phyloP scores from a whole-genome alignment of 1,140 invertebrate genomes.

The Archegozetes longisetosus region DNA sequence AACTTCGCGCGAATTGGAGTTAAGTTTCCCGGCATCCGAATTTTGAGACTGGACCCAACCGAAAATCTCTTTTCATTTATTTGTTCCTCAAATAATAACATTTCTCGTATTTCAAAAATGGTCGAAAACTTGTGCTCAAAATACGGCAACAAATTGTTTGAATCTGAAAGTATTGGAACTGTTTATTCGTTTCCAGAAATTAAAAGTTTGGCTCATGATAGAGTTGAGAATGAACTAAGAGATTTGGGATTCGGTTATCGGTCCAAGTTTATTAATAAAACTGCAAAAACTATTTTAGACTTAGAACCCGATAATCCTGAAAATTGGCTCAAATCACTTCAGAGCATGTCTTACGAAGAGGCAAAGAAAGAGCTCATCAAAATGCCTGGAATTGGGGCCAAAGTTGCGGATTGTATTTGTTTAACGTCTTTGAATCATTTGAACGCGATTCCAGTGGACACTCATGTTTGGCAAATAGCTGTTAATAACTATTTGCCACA shows the following conservation, averaged over 20 bases:
- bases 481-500: conserved; percentile 60
- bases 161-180: conserved; percentile 38
- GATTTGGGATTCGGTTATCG: conserved; percentile 80
- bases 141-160: conserved; percentile 59
- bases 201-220: conserved; percentile 37
- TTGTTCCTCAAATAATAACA: conserved; percentile 94
- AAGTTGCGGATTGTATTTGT: conserved; percentile 92
- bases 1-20: conserved; percentile 50
- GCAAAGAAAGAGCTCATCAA: conserved; percentile 54
- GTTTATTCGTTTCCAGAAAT: conserved; percentile 70
- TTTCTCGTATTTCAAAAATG: conserved; percentile 73
- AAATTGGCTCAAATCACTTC: conserved; percentile 52
- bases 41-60: conserved; percentile 74
- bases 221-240: conserved; percentile 50
- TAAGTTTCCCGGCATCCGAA: conserved; percentile 63
- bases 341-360: conserved; percentile 47
- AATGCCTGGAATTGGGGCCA: conserved; percentile 58
- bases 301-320: conserved; percentile 37
- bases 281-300: conserved; percentile 46
- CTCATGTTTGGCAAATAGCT: conserved; percentile 88
- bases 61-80: conserved; percentile 93
- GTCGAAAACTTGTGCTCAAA: conserved; percentile 69
- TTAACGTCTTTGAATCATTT: conserved; percentile 86
- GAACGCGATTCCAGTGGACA: conserved; percentile 82
- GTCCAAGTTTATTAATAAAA: conserved; percentile 62